These are phyloP conservation scores for Hydra vulgaris DNA, from an alignment of 30 jellyfish, hydroid and myxozoan species.

Conservation along the genomic window DNA sequence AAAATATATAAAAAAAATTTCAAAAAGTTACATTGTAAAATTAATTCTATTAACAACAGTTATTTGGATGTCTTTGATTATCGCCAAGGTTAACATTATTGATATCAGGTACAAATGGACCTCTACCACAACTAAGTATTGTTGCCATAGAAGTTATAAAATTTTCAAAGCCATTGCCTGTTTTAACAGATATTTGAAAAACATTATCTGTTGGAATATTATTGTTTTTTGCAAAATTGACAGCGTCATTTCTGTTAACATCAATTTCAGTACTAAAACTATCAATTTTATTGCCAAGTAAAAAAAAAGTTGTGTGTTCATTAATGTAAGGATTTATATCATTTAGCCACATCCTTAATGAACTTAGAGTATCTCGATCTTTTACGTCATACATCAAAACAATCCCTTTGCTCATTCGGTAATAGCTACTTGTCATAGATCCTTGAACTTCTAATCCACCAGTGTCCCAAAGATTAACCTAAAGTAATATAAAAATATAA, in stretches of 20 bases:
- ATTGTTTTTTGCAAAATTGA: conserved; percentile 45
- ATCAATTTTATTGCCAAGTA: conserved; percentile 82
- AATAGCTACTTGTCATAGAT: conserved; percentile 58
- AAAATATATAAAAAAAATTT: no score
- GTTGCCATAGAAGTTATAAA: conserved; percentile 41
- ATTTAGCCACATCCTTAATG: conserved; percentile 59
- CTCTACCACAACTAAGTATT: conserved; percentile 1
- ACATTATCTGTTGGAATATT: conserved; percentile 29
- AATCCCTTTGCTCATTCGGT: conserved; percentile 62
- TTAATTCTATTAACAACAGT: no score
- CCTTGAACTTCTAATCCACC: conserved; percentile 95
- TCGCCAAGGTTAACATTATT: no score
- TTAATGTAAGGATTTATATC: conserved; percentile 46
- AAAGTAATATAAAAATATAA: background rate
- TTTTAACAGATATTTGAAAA: conserved; percentile 56
- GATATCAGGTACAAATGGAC: no score
- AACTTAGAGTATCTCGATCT: conserved; percentile 42
- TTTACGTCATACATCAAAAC: conserved; percentile 53
- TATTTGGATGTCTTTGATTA: no score
- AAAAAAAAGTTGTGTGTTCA: conserved; percentile 29
- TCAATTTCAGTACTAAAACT: conserved; percentile 37
- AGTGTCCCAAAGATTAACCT: conserved; percentile 93
- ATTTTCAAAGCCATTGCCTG: conserved; percentile 43
- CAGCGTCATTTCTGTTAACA: conserved; percentile 38
- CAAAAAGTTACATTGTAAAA: no score